These are phyloP conservation scores for Centrocercus urophasianus DNA, from an alignment of 2,113 vertebrate species.

Conservation along the genomic window DNA sequence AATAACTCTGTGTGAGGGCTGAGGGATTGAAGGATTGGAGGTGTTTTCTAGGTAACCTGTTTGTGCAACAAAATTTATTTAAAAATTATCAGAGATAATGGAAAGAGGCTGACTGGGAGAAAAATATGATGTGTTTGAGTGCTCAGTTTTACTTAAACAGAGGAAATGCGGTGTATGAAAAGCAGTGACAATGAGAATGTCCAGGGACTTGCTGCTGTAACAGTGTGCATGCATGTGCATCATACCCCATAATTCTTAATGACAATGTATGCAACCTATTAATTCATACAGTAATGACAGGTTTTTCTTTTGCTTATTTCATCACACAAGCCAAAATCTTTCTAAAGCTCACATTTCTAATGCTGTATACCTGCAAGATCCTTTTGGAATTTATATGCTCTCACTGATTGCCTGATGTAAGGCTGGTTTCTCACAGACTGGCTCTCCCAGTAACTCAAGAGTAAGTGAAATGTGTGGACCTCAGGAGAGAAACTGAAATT, in stretches of 20 bases:
- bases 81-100: background rate
- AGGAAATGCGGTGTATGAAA: background rate
- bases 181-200: background rate
- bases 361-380: background rate
- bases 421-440: background rate
- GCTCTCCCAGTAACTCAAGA: background rate
- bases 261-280: background rate
- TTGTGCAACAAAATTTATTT: background rate
- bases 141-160: background rate
- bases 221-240: background rate
- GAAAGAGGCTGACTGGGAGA: background rate
- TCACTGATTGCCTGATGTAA: background rate
- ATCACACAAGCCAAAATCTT: background rate
- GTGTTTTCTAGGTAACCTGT: background rate
- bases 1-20: background rate
- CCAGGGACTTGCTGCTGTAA: background rate
- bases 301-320: background rate
- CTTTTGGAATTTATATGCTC: background rate
- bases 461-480: background rate
- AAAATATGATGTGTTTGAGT: background rate
- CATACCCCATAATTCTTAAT: background rate
- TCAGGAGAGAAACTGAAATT: background rate
- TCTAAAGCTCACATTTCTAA: background rate
- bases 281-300: background rate
- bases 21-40: background rate